Evolutionary conservation across 2,113 vertebrate species (phyloP).

Genomic region (Cisticola juncidis): DNA sequence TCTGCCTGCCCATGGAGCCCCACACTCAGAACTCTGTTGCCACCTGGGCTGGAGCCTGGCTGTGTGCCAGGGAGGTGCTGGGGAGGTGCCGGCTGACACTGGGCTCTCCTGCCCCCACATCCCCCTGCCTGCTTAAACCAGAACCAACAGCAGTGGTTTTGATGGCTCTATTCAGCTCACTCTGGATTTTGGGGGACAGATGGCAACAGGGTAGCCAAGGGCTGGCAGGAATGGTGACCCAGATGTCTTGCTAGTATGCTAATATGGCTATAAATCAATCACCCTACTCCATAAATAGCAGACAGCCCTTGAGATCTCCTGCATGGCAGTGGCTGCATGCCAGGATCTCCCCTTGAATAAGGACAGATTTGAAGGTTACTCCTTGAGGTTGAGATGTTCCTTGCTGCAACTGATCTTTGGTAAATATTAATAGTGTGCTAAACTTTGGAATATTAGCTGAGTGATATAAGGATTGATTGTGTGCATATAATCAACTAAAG

Average conservation of each 20-base stretch:
- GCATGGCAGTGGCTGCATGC: rapidly evolving
- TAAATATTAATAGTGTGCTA: not conserved
- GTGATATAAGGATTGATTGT: not conserved
- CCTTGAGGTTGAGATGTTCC: rapidly evolving
- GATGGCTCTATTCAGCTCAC: not conserved
- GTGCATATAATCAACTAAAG: not conserved
- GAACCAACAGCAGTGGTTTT: rapidly evolving
- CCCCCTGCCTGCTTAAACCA: too few relatives aligned
- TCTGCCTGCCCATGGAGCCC: not conserved
- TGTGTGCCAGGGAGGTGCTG: too few relatives aligned
- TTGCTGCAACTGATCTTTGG: not conserved
- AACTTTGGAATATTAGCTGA: not conserved
- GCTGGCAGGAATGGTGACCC: not conserved
- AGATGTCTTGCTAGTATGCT: not conserved
- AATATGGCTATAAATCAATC: not conserved
- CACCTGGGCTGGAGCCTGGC: rapidly evolving
- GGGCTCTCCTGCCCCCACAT: rapidly evolving
- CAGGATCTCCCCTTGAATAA: not conserved
- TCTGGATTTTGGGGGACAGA: not conserved
- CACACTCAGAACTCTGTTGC: not conserved
- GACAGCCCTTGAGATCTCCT: not conserved
- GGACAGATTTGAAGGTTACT: not conserved
- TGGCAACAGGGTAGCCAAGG: not conserved
- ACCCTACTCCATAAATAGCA: not conserved
- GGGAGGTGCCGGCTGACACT: not conserved